Conservation (phyloP, 2,797 vertebrate species). For the Gila robusta region DNA sequence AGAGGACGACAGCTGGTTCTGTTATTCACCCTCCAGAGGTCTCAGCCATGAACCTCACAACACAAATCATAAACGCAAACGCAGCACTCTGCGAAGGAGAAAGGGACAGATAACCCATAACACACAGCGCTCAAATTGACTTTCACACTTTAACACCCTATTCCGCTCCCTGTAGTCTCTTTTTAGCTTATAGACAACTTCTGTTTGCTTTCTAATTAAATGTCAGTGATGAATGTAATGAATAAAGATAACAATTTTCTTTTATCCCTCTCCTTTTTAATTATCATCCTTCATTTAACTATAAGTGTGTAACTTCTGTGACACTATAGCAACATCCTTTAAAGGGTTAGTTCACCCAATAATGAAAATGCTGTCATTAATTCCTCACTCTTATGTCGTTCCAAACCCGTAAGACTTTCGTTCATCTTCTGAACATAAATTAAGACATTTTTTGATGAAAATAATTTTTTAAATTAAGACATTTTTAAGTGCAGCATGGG, state of each 20-base stretch:
- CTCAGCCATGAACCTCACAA: slow-evolving; percentile 24
- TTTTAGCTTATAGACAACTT: neutral
- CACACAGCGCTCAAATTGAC: neutral
- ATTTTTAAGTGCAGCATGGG: too few relatives aligned
- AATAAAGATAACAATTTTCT: neutral
- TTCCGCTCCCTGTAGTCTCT: neutral
- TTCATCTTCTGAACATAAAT: too few relatives aligned
- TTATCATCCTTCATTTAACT: neutral
- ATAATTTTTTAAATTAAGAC: too few relatives aligned
- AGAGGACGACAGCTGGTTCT: slow-evolving; percentile 6
- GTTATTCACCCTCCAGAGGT: slow-evolving; percentile 24
- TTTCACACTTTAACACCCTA: slow-evolving; percentile 15
- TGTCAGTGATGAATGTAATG: neutral
- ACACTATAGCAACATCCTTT: neutral
- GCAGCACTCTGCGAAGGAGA: slow-evolving; percentile 30
- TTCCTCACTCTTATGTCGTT: too few relatives aligned
- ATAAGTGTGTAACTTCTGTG: too few relatives aligned
- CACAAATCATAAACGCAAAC: slow-evolving; percentile 14
- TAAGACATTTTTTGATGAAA: too few relatives aligned
- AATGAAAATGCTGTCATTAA: too few relatives aligned
- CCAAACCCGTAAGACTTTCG: too few relatives aligned
- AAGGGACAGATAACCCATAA: neutral
- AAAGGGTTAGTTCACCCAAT: too few relatives aligned
- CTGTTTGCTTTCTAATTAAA: neutral
- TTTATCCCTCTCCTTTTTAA: neutral